These are phyloP conservation scores for Oryzias javanicus DNA, from an alignment of 2,113 vertebrate species.

Conservation along the genomic window DNA sequence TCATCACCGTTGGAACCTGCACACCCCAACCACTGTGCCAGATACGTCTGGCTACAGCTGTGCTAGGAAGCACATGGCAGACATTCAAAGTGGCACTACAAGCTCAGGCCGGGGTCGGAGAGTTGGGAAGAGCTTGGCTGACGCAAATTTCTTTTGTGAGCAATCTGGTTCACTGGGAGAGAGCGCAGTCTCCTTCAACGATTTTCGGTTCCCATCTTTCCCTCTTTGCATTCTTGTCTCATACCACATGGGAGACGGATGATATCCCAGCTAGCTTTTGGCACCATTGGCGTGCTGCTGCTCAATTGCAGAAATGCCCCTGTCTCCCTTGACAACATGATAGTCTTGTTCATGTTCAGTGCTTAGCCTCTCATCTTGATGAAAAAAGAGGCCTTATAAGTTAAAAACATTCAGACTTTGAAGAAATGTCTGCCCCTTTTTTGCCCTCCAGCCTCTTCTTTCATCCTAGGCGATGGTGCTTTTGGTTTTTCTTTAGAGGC, in stretches of 20 bases:
- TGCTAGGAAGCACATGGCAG: conserved; percentile 42
- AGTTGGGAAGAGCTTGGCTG: conserved; percentile 6
- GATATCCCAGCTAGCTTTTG: conserved; percentile 41
- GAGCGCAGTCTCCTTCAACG: conserved; percentile 12
- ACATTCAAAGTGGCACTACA: conserved; percentile 26
- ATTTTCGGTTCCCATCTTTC: conserved; percentile 6
- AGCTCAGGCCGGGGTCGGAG: conserved; percentile 18
- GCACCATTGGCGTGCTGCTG: conserved; percentile 4
- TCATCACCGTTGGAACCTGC: conserved; percentile 31
- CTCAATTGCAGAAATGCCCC: conserved; percentile 43
- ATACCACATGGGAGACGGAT: conserved; percentile 52
- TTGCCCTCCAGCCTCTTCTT: conserved; percentile 29
- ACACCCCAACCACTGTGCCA: conserved; percentile 31
- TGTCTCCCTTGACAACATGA: conserved; percentile 42
- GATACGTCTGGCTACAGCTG: conserved; percentile 47
- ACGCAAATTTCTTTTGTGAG: conserved; percentile 21
- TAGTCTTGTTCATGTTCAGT: conserved; percentile 32
- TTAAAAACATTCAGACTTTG: conserved; percentile 43
- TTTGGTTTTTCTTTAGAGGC: conserved; percentile 55
- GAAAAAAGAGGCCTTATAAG: conserved; percentile 34
- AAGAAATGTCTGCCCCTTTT: conserved; percentile 25
- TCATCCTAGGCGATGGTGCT: conserved; percentile 48
- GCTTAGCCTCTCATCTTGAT: conserved; percentile 32
- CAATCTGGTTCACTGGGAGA: conserved; percentile 13
- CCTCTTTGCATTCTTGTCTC: conserved; percentile 26